Evolutionary conservation across 2,888 invertebrate species (phyloP).

Genomic region (Tiphia femorata): DNA sequence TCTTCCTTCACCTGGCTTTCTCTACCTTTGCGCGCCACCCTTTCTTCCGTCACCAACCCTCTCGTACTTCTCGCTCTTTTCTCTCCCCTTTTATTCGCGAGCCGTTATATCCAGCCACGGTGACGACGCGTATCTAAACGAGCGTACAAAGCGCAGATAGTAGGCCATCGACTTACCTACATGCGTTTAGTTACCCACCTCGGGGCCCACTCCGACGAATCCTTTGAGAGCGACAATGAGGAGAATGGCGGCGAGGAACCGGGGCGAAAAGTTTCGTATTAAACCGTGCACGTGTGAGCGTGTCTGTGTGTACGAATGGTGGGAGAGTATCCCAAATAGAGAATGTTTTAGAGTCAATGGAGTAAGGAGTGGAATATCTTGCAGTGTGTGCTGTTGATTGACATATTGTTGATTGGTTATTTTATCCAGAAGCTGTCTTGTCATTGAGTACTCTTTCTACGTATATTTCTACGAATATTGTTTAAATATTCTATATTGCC

Average conservation of each 20-base stretch:
- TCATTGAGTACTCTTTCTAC: too few relatives aligned
- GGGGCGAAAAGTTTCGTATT: too few relatives aligned
- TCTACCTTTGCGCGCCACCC: not conserved
- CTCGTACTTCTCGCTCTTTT: conserved; percentile 4
- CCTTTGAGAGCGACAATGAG: conserved; percentile 13
- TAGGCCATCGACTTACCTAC: conserved; percentile 37
- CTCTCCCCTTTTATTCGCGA: conserved; percentile 17
- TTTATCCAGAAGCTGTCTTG: too few relatives aligned
- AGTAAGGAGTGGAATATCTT: too few relatives aligned
- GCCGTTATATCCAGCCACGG: conserved; percentile 35
- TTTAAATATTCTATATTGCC: too few relatives aligned
- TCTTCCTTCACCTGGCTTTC: conserved; percentile 1
- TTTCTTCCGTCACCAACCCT: not conserved
- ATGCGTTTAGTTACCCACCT: conserved; percentile 32
- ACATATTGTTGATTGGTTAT: too few relatives aligned
- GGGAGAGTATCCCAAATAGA: too few relatives aligned
- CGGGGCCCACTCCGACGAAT: not conserved
- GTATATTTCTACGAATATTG: too few relatives aligned
- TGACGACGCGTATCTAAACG: conserved; percentile 37
- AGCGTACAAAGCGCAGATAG: conserved; percentile 40
- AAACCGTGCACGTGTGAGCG: too few relatives aligned
- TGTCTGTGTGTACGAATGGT: too few relatives aligned
- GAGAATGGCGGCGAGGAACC: not conserved
- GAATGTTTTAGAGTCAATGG: too few relatives aligned
- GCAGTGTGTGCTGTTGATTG: too few relatives aligned